Percentiles rank a stretch among this genome's conserved stretches.
These are phyloP conservation scores for Chromobotia macracanthus DNA, from an alignment of 2,797 vertebrate species.

Conservation along the genomic window DNA sequence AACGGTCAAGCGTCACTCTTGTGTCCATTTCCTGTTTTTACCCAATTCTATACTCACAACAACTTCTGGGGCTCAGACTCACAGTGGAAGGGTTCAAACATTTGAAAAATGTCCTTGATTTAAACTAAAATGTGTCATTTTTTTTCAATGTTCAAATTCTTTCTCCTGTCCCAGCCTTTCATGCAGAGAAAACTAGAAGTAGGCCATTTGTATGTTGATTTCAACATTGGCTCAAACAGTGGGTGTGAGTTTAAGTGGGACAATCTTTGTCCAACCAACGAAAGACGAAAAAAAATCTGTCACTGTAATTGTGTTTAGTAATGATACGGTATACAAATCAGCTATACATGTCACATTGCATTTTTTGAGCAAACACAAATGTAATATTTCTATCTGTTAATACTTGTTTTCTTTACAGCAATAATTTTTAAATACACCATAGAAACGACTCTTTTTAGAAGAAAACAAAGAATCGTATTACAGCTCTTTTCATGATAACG, in stretches of 20 bases:
- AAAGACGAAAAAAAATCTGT: not conserved
- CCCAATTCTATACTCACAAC: constrained; percentile 6
- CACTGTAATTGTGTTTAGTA: too few relatives aligned
- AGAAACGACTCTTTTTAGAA: not conserved
- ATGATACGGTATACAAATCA: too few relatives aligned
- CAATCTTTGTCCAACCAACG: not conserved
- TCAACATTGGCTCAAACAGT: not conserved
- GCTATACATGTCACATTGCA: too few relatives aligned
- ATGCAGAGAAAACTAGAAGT: not conserved
- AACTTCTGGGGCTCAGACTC: constrained; percentile 1
- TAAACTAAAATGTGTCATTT: not conserved
- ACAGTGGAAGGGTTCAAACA: constrained; percentile 11
- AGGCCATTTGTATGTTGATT: not conserved
- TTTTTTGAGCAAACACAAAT: not conserved
- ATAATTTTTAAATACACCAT: not conserved
- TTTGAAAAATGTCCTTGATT: constrained; percentile 34
- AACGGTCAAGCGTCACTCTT: constrained; percentile 34
- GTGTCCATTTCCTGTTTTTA: constrained; percentile 50
- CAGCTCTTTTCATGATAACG: not conserved
- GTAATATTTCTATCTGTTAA: not conserved
- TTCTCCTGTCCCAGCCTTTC: not conserved
- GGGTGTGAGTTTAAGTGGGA: too few relatives aligned
- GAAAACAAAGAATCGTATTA: constrained; percentile 5
- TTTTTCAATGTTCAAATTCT: too few relatives aligned
- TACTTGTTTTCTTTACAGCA: not conserved